Conservation (phyloP, 1,140 invertebrate genomes). For the Apis florea region DNA sequence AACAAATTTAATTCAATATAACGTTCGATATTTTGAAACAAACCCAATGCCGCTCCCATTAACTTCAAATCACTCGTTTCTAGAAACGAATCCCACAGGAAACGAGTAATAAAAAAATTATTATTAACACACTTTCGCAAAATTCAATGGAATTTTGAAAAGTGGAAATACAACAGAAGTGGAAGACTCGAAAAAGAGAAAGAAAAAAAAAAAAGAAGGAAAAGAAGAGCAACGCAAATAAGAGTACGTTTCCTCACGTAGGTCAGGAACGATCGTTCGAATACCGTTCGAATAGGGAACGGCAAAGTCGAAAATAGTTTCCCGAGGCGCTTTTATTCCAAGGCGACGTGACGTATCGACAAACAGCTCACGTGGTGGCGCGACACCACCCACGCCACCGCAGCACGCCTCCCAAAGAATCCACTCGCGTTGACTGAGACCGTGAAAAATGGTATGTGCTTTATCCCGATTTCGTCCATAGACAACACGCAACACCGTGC, state of each 20-base stretch:
- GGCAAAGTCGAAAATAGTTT: constrained; percentile 17
- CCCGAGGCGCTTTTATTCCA: constrained; percentile 28
- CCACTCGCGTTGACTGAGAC: constrained; percentile 18
- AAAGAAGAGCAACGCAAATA: not conserved
- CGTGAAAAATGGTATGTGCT: constrained; percentile 54
- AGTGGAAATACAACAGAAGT: not conserved
- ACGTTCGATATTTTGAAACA: too few species aligned
- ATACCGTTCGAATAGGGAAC: constrained; percentile 3
- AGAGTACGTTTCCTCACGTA: not conserved
- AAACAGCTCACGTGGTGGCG: constrained; percentile 7
- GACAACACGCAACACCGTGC: constrained; percentile 6
- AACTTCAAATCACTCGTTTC: too few species aligned
- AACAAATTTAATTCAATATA: too few species aligned
- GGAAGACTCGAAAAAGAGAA: not conserved
- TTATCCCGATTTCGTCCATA: constrained; percentile 42
- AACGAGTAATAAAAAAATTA: too few species aligned
- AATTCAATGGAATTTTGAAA: too few species aligned
- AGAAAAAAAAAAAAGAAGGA: too few species aligned
- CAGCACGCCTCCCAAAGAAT: constrained; percentile 12
- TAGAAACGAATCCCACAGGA: too few species aligned
- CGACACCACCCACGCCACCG: not conserved
- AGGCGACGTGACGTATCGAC: constrained; percentile 54
- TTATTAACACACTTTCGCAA: too few species aligned
- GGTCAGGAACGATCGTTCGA: constrained; percentile 6
- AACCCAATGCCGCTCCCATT: too few species aligned